Base-by-base conservation (phyloP, 1,140 invertebrate genomes). In the Lasioglossum albipes region DNA sequence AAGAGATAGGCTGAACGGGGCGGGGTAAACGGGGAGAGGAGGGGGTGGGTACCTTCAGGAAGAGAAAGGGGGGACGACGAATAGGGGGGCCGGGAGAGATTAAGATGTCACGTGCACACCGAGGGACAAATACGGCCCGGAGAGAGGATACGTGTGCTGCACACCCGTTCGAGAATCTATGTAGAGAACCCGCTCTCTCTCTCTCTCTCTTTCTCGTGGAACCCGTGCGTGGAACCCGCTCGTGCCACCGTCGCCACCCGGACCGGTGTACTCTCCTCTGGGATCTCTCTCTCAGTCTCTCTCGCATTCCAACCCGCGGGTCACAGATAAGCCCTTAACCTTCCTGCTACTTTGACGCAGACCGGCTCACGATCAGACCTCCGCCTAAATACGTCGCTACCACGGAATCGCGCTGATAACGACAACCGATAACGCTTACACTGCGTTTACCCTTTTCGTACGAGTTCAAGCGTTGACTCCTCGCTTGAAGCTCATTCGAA, bases 21-120 rank as follows among this genome's bases (percentile, higher is more conserved):
- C 45, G 45, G 45, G 13, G 45, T 12, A 49, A 13, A 13, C 7
- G 45, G 45, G 45, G 18, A 20, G 52, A 6, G 52, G 52, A 20
- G 13, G 52, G 52, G 18, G 52, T 20, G 52, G 2, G 13, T 49
- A 49, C 45, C 45, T 10, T 49, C 45, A 49, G 9, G 45, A 49
- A 16, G 18, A 54, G 52, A 54, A 54, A 54, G 54, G n/a, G 31
- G 31, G n/a, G 61, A 59, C 45, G 57, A 72, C 31, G 22, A 27
- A 64, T 59, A 67, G 42, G 57, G 59, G 79, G 67, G 41, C 41
- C 61, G 27, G 41, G 69, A 75, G 72, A 87, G 87, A 90, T 90
- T 91, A 89, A 91, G 85, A 91, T 90, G 89, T 90, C 88, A 91
- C 85, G 86, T 85, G 82, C 88, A 86, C 68, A 70, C 45, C 62